These are phyloP conservation scores for Caenorhabditis panamensis DNA, from an alignment of 2,888 invertebrate species.

Conservation along the genomic window DNA sequence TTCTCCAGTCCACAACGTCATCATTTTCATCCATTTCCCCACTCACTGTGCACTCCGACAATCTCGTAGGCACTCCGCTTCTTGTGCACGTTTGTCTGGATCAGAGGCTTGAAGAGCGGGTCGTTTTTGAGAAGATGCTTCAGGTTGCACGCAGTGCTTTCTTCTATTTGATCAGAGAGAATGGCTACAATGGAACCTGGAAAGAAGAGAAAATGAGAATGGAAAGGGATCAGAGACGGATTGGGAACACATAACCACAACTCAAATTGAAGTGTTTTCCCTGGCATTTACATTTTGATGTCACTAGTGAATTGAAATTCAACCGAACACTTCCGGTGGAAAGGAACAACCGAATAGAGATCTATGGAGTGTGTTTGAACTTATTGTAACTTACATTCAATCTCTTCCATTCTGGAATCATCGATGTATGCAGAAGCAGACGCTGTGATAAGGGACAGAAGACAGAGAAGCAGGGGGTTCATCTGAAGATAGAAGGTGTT, in stretches of 20 bases:
- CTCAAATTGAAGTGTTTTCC: no score
- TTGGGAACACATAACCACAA: no score
- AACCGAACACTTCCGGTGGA: no score
- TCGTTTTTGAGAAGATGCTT: conserved; percentile 56
- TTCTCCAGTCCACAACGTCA: conserved; percentile 4
- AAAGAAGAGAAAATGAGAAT: not conserved
- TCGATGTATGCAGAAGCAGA: conserved; percentile 14
- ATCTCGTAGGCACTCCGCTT: conserved; percentile 48
- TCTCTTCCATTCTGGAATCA: conserved; percentile 37
- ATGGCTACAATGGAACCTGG: conserved; percentile 64
- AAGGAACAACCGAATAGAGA: no score
- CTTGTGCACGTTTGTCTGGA: conserved; percentile 33
- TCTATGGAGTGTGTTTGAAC: no score
- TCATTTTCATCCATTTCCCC: no score
- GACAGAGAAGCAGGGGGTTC: conserved; percentile 7
- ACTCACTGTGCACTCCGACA: conserved; percentile 48
- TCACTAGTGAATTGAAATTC: no score
- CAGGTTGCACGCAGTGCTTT: conserved; percentile 55
- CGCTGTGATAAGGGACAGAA: conserved; percentile 7
- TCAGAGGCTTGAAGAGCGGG: conserved; percentile 46
- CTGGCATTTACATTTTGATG: no score
- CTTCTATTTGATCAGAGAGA: conserved; percentile 49
- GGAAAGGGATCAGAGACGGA: not conserved
- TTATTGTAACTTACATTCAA: conserved; percentile 44
- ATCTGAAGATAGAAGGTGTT: not conserved